Evolutionary conservation across 2,888 invertebrate genomes (phyloP), one percentile per base, ranked within the genome.

Genomic region (Phaonia tiefii): DNA sequence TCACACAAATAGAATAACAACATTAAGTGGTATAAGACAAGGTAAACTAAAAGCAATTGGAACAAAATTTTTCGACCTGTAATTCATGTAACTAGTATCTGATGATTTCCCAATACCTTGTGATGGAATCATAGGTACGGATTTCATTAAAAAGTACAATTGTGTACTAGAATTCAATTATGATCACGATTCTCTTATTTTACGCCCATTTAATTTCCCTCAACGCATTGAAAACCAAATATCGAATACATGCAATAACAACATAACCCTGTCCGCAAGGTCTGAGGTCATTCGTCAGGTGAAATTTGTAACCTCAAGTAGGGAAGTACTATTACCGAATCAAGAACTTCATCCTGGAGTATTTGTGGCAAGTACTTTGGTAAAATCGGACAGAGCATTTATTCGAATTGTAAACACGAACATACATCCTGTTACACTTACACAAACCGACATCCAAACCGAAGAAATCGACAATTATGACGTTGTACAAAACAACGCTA

Each of bases 361-460:
- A 1, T 67, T 75, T 22, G 37, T 75, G 20, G 46, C 65, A 2
- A 56, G 20, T 1, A 63, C 54, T 1, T 5, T 65, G n/a, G 75
- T 73, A 25, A 70, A 76, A 26, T 44, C 71, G 4, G 31, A 31
- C 31, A 31, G 8, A 31, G 31, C 31, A 31, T 31, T 31, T 31
- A 31, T 31, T 5, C 31, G 31, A 31, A 31, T 31, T 31, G 31
- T 31, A 31, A 31, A 31, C 31, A 31, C 17, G 2, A 56, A 56
- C 20, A 4, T 1, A 13, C 17, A 44, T 49, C 54, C 78, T 46
- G 20, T 74, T 22, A 74, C 65, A 63, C 37, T 51, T 2, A 10
- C 0, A 60, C 4, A 51, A 31, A 3, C 31, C 8, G 8, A 22
- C 7, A 8, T 8, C 22, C 2, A 15, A 46, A 46, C 54, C n/a